Base-by-base conservation (phyloP, 2,113 vertebrate genomes). In the Saguinus midas region DNA sequence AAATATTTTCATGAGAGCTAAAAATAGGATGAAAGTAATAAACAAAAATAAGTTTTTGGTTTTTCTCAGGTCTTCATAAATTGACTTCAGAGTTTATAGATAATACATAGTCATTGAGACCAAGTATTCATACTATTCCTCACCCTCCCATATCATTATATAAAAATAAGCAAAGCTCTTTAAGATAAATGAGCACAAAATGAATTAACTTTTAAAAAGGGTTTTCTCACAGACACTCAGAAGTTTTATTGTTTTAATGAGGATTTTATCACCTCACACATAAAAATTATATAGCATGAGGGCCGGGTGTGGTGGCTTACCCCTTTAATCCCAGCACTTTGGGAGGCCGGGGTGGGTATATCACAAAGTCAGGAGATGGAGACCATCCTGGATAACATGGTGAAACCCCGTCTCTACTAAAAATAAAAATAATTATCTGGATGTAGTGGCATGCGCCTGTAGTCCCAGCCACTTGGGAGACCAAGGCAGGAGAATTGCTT, bases 41-140 rank as follows among this genome's bases (percentile, higher is more conserved):
- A 29, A 52, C 27, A 93, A 43, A 92, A 90, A 52, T 37, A 57
- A 21, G 12, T 82, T 73, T 91, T 18, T 37, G 80, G 4, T 66
- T 89, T 96, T 92, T 94, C 23, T 91, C 58, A 80, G 27, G n/a
- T 76, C 55, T 75, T 91, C 73, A 61, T 11, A 75, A 92, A 96
- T 66, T 50, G 2, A 76, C 12, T 79, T 88, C 12, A 50, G 18
- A 43, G 3, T 76, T 61, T 93, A 16, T 80, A 76, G 35, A 52
- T 83, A n/a, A 68, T 6, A 45, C 23, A 79, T 10, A 80, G 16
- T 48, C 61, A 84, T 37, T 81, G 10, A 75, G 21, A 64, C 37
- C 79, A 93, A 80, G 13, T 84, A 85, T 57, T 87, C 32, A 35
- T 85, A 50, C 64, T 85, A 32, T 92, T 90, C 58, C 14, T 75